Conservation (phyloP, 1,140 invertebrate species). For the Drosophila eugracilis region DNA sequence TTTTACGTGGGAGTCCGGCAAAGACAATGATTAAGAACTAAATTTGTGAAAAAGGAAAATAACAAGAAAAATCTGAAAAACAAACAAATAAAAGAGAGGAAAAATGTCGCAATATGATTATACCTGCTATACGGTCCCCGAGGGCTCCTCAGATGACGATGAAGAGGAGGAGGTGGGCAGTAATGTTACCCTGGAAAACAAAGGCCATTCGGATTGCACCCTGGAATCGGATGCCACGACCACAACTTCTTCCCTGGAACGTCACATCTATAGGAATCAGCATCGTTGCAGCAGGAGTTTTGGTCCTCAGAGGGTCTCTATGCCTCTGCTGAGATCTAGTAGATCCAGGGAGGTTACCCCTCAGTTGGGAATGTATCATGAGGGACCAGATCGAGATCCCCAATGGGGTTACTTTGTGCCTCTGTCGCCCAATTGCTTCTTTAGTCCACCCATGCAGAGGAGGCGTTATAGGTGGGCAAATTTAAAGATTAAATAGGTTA, state of each 20-base stretch:
- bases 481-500: background rate
- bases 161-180: constrained; percentile 45
- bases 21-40: constrained; percentile 45
- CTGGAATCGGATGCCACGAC: constrained; percentile 65
- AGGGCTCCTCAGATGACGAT: constrained; percentile 63
- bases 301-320: constrained; percentile 56
- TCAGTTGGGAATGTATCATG: constrained; percentile 70
- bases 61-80: constrained; percentile 8
- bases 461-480: constrained; percentile 63
- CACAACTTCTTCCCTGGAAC: constrained; percentile 67
- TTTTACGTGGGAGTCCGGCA: constrained; percentile 38
- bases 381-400: constrained; percentile 53
- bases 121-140: constrained; percentile 81
- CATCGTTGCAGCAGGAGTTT: constrained; percentile 45
- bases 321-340: constrained; percentile 58
- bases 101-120: constrained; percentile 77
- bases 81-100: background rate
- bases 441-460: constrained; percentile 76
- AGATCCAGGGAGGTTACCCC: constrained; percentile 63
- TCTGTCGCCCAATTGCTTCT: constrained; percentile 68
- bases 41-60: constrained; percentile 43
- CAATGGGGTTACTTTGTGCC: constrained; percentile 83
- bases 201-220: constrained; percentile 56
- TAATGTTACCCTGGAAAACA: constrained; percentile 66
- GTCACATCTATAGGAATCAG: constrained; percentile 57